Percentiles rank a stretch among this genome's conserved stretches.
These are phyloP conservation scores for Synergus umbraculus DNA, from an alignment of 2,888 invertebrate genomes.

Conservation along the genomic window DNA sequence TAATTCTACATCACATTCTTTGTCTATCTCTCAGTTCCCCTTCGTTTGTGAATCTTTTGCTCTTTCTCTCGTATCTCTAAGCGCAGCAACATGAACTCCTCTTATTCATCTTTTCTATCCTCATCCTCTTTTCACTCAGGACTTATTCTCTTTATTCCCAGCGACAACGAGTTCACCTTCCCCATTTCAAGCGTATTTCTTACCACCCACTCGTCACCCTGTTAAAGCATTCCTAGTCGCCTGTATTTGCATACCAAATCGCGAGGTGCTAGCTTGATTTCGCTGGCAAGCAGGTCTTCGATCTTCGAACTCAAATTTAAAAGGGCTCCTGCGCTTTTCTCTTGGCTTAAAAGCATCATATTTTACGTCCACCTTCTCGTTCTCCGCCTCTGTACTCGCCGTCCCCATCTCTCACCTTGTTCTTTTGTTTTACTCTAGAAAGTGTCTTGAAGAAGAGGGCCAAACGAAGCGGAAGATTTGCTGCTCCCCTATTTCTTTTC, in stretches of 20 bases:
- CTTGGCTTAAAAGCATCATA: conserved; percentile 72
- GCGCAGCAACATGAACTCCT: conserved; percentile 11
- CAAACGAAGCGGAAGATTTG: conserved; percentile 60
- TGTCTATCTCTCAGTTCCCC: background rate
- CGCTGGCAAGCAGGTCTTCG: conserved; percentile 61
- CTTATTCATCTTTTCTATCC: conserved; percentile 23
- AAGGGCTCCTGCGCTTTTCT: conserved; percentile 58
- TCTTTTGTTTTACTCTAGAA: conserved; percentile 44
- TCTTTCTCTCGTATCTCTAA: conserved; percentile 3
- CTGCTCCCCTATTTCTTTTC: conserved; percentile 47
- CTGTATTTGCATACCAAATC: conserved; percentile 69
- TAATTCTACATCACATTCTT: conserved; percentile 12
- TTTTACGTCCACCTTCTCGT: conserved; percentile 62
- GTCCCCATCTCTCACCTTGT: conserved; percentile 51
- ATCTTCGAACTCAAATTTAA: conserved; percentile 71
- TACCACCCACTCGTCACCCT: conserved; percentile 37
- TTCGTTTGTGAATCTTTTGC: conserved; percentile 12
- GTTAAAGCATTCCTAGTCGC: conserved; percentile 48
- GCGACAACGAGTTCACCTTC: conserved; percentile 34
- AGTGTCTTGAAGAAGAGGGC: conserved; percentile 54
- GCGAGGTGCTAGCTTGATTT: conserved; percentile 65
- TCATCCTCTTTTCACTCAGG: conserved; percentile 33
- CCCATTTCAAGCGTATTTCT: conserved; percentile 24
- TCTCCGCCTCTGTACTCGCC: conserved; percentile 21
- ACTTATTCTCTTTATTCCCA: conserved; percentile 40